Evolutionary conservation across 2,888 invertebrate genomes (phyloP).

Genomic region (Phalera bucephala): DNA sequence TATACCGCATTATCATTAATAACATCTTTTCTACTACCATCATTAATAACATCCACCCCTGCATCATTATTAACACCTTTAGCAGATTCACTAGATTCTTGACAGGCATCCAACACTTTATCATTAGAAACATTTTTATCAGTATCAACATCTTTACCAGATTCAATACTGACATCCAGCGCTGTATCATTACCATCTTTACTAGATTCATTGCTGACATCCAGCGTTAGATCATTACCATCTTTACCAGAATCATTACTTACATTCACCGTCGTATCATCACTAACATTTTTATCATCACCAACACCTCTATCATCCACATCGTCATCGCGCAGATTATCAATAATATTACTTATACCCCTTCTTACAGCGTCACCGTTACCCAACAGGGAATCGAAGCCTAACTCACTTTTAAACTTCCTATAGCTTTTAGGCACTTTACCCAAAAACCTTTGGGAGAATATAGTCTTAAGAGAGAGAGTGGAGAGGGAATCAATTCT

Average conservation of each 20-base stretch:
- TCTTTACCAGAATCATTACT: constrained; percentile 4
- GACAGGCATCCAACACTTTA: not conserved
- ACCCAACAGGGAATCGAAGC: constrained; percentile 20
- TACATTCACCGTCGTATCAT: not conserved
- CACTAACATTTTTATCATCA: not conserved
- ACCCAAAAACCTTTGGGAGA: constrained; percentile 49
- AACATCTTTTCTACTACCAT: no score
- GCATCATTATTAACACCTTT: constrained; percentile 2
- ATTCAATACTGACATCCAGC: constrained; percentile 1
- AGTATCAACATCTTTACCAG: not conserved
- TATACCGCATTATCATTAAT: no score
- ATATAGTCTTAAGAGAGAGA: constrained; percentile 54
- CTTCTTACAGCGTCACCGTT: constrained; percentile 30
- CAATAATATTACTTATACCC: constrained; percentile 45
- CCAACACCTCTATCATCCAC: not conserved
- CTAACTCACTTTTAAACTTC: constrained; percentile 14
- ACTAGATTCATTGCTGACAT: constrained; percentile 7
- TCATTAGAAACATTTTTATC: no score
- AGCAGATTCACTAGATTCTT: constrained; percentile 10
- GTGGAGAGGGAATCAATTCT: constrained; percentile 40
- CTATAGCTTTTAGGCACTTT: constrained; percentile 52
- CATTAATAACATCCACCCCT: not conserved
- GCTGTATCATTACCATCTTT: constrained; percentile 3
- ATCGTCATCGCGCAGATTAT: constrained; percentile 33
- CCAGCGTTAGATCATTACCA: not conserved